A percentile compares a stretch with the other conserved stretches of the same genome.
Evolutionary conservation across 2,113 vertebrate genomes (phyloP).

Genomic region (Gila orcuttii): DNA sequence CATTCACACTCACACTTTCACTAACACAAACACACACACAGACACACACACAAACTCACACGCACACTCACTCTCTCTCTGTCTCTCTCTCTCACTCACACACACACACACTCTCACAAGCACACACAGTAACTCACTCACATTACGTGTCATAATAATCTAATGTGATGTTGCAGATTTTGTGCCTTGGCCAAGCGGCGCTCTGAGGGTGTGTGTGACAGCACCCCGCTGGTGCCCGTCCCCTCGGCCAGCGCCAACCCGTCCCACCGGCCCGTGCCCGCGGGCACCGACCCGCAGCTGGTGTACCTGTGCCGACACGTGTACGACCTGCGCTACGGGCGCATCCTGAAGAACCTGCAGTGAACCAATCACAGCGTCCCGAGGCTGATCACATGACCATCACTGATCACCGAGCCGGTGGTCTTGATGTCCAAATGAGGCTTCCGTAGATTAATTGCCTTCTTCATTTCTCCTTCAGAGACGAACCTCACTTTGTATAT

Average conservation of each 20-base stretch:
- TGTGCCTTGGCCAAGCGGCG: constrained; percentile 99
- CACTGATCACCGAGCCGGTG: too few species aligned
- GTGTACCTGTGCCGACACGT: constrained; percentile 98
- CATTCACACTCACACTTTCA: too few species aligned
- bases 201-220: constrained; percentile 86
- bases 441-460: background rate
- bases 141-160: background rate
- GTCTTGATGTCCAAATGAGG: too few species aligned
- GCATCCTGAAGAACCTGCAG: constrained; percentile 98
- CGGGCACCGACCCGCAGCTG: constrained; percentile 92
- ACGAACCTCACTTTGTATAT: too few species aligned
- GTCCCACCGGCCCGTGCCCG: constrained; percentile 92
- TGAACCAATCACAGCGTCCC: too few species aligned
- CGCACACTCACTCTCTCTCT: too few species aligned
- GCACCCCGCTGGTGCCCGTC: constrained; percentile 86
- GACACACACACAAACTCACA: too few species aligned
- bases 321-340: constrained; percentile 96
- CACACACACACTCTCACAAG: too few species aligned
- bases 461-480: background rate
- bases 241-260: constrained; percentile 89
- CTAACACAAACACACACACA: too few species aligned
- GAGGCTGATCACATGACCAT: too few species aligned
- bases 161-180: constrained; percentile 79
- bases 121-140: too few species aligned
- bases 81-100: too few species aligned